Evolutionary conservation across 2,888 invertebrate species (phyloP), one percentile per base, ranked within the genome.

Genomic region (Lasius fuliginosus): DNA sequence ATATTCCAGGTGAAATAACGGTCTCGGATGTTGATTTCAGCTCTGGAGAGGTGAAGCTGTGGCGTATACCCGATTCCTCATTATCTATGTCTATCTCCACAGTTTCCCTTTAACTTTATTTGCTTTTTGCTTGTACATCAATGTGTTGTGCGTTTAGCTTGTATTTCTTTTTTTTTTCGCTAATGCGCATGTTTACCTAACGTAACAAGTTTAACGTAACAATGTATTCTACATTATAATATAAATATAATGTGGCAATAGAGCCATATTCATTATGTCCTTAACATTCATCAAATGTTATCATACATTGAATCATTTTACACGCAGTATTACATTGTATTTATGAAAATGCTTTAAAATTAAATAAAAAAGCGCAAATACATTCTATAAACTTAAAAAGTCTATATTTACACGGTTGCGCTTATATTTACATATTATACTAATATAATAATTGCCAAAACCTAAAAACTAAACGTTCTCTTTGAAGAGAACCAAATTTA

Each of bases 41-140:
- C 96, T 96, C 96, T 96, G 97, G 97, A 95, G 97, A 97, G 95
- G 96, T 97, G 95, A 97, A 97, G 95, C 96, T 96, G 94, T 97
- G 97, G 97, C 95, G 95, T 92, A 94, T 95, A 89, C 94, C 94
- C 86, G 94, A 95, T 92, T 94, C 95, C 90, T 94, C 95, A 91
- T 95, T 95, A 94, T 95, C 95, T 85, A 95, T 95, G 95, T 95
- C 95, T 88, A 95, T 94, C 87, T 95, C 95, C 93, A 94, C 94
- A 92, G 93, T 94, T 89, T 95, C 94, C 88, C 94, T 95, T 91
- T 95, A 94, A 95, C 92, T 94, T 93, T 90, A 91, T 91, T 91
- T 91, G 86, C 84, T 92, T 86, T 90, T 85, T 82, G 60, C 60
- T 88, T 85, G 67, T 90, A 86, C 69, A 60, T 85, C 69, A 68